Evolutionary conservation across 2,113 vertebrate species (phyloP).

Genomic region (Carollia perspicillata): DNA sequence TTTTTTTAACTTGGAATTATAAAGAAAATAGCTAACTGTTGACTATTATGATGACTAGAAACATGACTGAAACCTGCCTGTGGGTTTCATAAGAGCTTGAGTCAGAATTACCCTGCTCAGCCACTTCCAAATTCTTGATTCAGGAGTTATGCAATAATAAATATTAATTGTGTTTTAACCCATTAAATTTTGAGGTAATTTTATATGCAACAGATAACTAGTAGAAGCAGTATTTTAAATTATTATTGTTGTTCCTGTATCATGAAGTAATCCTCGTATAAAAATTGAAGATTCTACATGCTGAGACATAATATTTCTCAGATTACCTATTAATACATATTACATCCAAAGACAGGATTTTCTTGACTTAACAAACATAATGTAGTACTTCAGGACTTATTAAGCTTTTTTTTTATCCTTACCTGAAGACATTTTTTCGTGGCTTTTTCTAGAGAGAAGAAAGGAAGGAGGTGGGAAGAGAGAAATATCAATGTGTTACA

Average conservation of each 20-base stretch:
- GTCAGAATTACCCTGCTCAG: background rate
- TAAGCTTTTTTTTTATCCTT: too few relatives aligned
- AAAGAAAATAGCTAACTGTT: background rate
- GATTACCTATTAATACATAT: background rate
- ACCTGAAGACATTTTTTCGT: too few relatives aligned
- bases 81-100: background rate
- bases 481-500: too few relatives aligned
- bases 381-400: background rate
- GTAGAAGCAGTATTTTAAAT: background rate
- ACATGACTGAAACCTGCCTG: background rate
- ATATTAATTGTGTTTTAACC: background rate
- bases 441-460: too few relatives aligned
- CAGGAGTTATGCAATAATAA: background rate
- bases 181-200: background rate
- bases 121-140: background rate
- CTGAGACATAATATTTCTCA: background rate
- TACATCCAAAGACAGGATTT: background rate
- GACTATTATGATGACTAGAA: background rate
- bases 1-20: background rate
- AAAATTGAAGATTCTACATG: background rate
- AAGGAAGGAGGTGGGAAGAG: too few relatives aligned
- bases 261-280: background rate
- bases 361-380: background rate
- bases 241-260: background rate
- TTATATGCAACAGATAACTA: background rate